phyloP scores from a whole-genome alignment of 2,113 vertebrate genomes.

The Peromyscus maniculatus region DNA sequence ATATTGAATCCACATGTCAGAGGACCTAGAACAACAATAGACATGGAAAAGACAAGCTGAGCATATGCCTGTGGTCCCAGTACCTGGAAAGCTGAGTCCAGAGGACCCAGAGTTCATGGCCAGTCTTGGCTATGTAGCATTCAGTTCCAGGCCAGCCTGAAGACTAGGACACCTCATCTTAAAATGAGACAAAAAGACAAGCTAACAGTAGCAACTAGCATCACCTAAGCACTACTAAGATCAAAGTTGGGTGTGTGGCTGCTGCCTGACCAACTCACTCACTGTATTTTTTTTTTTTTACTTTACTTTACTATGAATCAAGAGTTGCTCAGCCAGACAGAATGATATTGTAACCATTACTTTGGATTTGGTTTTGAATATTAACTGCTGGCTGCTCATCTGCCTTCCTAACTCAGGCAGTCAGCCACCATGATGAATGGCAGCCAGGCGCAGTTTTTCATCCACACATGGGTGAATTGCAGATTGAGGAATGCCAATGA shows the following conservation, averaged over 20 bases:
- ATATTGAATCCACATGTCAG: not conserved
- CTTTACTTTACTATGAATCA: not conserved
- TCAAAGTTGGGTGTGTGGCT: not conserved
- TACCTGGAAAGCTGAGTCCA: not conserved
- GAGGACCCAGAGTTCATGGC: not conserved
- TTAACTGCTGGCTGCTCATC: not conserved
- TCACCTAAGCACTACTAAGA: not conserved
- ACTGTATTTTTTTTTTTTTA: not conserved
- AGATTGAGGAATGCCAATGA: not conserved
- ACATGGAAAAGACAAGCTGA: not conserved
- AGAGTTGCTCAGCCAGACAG: not conserved
- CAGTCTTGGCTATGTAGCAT: not conserved
- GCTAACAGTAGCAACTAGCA: not conserved
- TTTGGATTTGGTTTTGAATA: constrained; percentile 23
- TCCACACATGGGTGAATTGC: not conserved
- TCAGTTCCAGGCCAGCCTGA: not conserved
- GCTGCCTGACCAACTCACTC: not conserved
- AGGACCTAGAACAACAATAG: not conserved
- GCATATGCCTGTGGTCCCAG: not conserved
- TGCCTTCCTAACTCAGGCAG: not conserved
- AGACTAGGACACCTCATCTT: not conserved
- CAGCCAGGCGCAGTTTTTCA: not conserved
- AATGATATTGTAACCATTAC: not conserved
- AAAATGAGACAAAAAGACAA: not conserved
- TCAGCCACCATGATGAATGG: not conserved